A percentile compares a stretch with the other conserved stretches of the same genome.
These are phyloP conservation scores for Ophion ellenae DNA, from an alignment of 2,888 invertebrate genomes.

Conservation along the genomic window DNA sequence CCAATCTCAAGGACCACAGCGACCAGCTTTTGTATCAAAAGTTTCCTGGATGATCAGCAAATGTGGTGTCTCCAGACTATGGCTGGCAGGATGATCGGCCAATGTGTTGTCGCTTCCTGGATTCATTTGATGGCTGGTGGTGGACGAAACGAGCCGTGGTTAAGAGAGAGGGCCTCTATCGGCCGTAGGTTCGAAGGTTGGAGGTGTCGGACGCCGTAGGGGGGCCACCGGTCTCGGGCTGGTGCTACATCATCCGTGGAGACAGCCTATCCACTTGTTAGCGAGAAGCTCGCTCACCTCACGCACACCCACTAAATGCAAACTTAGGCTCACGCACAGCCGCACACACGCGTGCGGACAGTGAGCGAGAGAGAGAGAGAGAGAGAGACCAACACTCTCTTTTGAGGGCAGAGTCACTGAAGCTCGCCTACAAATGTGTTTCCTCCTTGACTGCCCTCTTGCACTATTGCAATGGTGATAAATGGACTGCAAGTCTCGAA, in stretches of 20 bases:
- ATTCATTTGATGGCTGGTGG: constrained; percentile 26
- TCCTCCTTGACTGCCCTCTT: constrained; percentile 63
- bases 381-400: neutral
- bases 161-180: constrained; percentile 61
- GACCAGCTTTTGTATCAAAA: no score
- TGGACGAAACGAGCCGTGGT: constrained; percentile 37
- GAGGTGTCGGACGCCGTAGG: constrained; percentile 82
- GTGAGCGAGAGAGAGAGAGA: neutral
- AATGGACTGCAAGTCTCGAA: constrained; percentile 83
- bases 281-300: constrained; percentile 76
- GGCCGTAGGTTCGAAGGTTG: constrained; percentile 79
- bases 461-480: constrained; percentile 74
- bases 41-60: no score
- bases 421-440: constrained; percentile 80
- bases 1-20: no score
- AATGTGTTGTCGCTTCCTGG: constrained; percentile 12
- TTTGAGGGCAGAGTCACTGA: constrained; percentile 75
- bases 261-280: constrained; percentile 83
- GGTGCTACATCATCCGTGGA: constrained; percentile 83
- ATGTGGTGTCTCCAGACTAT: neutral
- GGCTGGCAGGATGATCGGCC: neutral
- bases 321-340: neutral
- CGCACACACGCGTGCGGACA: neutral
- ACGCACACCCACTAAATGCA: constrained; percentile 30
- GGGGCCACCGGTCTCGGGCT: constrained; percentile 77